Base-by-base conservation (phyloP, 2,113 vertebrate genomes). In the Saimiri boliviensis region DNA sequence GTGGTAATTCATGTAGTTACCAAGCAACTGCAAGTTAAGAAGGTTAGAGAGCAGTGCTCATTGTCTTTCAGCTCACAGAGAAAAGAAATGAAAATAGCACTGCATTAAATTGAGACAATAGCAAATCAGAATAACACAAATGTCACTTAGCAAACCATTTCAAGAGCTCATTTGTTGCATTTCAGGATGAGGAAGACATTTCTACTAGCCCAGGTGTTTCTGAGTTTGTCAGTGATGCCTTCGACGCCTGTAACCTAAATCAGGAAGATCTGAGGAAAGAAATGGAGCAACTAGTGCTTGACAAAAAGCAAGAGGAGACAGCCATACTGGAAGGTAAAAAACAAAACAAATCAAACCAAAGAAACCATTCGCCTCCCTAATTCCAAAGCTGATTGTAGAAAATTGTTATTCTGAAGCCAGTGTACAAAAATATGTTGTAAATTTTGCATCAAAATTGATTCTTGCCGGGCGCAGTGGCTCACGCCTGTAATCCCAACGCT, bases 221-320 rank as follows among this genome's bases (percentile, higher is more conserved):
- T 1, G 99, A 99, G 98, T 99, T 99, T 97, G 99, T 99, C 94
- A 99, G 99, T 54, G 99, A 99, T 19, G 99, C 99, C 54, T 99
- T 99, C 5, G 99, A 99, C 97, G 97, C 99, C 0, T 99, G 99
- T 58, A 99, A 98, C 97, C 98, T 99, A 86, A 98, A 99, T 98
- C 99, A 99, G 91, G 99, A 99, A 95, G 99, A 99, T 95, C 98
- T 99, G 97, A 99, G 99, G 97, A 99, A 99, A 96, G 99, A 99
- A 98, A 99, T 99, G 99, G 99, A 99, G 97, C 99, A 99, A 94
- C 99, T 99, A 94, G 99, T 99, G 88, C 98, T 99, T 96, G 99
- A 99, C 93, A 99, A 99, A 98, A 99, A 99, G 96, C 99, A 98
- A 49, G 98, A 98, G 90, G 98, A 99, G 47, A 71, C 47, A 63